Conservation (phyloP, 1,140 invertebrate species). For the Cherax quadricarinatus region DNA sequence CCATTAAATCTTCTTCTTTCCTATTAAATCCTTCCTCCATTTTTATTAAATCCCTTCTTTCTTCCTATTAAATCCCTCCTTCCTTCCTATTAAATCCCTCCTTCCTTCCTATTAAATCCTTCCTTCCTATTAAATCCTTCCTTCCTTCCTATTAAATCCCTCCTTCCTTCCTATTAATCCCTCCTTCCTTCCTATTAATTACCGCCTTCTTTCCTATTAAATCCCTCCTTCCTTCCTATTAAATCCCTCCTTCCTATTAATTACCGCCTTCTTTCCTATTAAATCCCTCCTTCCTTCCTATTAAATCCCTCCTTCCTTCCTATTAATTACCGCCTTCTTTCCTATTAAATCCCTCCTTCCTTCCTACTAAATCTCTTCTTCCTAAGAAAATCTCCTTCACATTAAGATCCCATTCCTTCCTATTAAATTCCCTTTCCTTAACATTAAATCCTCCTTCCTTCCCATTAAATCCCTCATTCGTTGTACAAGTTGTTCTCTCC, state of each 20-base stretch:
- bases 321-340: neutral
- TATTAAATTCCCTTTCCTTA: too few species aligned
- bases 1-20: too few species aligned
- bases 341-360: neutral
- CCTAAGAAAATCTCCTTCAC: too few species aligned
- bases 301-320: neutral
- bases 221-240: neutral
- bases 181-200: neutral
- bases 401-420: too few species aligned
- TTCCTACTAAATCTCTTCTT: neutral
- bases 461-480: neutral
- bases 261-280: neutral
- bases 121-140: too few species aligned
- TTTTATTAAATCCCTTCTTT: too few species aligned
- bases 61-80: too few species aligned
- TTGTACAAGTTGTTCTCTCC: neutral
- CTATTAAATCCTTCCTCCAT: too few species aligned
- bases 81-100: too few species aligned
- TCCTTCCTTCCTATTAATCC: neutral
- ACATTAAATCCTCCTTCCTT: too few species aligned
- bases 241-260: neutral
- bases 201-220: neutral
- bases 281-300: neutral
- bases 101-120: too few species aligned
- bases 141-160: neutral